phyloP scores from a whole-genome alignment of 2,888 invertebrate genomes.

The Drosophila infuscata region DNA sequence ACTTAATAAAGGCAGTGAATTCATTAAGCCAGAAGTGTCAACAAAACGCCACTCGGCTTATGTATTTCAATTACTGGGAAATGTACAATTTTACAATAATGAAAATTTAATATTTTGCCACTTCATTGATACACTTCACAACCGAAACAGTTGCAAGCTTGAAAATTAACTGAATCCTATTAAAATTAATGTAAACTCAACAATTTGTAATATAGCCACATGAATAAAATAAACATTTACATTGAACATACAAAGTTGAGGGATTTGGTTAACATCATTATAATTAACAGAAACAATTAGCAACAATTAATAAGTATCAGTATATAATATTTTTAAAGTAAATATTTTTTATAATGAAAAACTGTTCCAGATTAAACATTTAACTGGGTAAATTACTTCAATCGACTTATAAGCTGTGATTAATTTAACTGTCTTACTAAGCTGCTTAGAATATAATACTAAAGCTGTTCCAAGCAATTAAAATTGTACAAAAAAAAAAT shows the following conservation, averaged over 20 bases:
- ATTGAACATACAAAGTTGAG: neutral
- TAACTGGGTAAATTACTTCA: neutral
- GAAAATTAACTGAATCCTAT: neutral
- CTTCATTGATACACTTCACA: neutral
- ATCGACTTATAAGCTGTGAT: neutral
- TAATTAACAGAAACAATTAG: neutral
- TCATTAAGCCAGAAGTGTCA: slow-evolving; percentile 26
- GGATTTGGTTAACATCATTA: neutral
- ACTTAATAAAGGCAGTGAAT: slow-evolving; percentile 18
- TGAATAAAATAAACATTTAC: neutral
- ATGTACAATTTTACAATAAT: neutral
- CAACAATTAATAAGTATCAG: neutral
- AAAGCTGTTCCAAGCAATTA: neutral
- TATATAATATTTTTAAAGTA: neutral
- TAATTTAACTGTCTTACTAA: neutral
- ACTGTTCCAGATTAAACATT: neutral
- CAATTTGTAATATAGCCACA: neutral
- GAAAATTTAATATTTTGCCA: neutral
- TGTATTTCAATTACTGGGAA: neutral
- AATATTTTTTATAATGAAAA: neutral
- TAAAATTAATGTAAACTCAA: neutral
- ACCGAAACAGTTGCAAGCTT: neutral
- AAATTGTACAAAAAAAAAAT: neutral
- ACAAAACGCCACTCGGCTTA: neutral
- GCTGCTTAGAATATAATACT: too few species aligned